Base-by-base conservation (phyloP, 1,140 invertebrate species). In the Drosophila orosa region DNA sequence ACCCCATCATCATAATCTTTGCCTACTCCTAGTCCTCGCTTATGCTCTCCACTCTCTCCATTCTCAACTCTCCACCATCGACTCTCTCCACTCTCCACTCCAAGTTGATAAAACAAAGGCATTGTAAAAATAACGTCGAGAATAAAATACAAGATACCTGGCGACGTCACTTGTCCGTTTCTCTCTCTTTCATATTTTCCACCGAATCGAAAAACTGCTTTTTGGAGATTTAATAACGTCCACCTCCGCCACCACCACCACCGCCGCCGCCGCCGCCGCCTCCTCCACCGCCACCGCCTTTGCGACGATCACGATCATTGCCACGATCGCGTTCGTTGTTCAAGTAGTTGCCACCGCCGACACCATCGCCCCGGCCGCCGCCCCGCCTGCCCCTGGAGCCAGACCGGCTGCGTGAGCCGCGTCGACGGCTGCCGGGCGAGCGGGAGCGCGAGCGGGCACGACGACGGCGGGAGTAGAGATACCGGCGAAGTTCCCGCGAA, bases 401-500 rank as follows among this genome's bases (percentile, higher is more conserved):
- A 5, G 93, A 94, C 42, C 93, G 92, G 56, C 93, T 93, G 44
- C 85, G 84, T 7, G 90, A 82, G 6, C 83, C 82, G 27, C 82
- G 79, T 47, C 83, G 61, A 2, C 87, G 86, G 19, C 52, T 55
- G 9, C 60, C 60, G 12, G 90, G 92, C 12, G 83, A 93, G 71
- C 92, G 87, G 13, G 92, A 92, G 7, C 92, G 84, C 10, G 92
- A 92, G 10, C 92, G 84, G 44, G 92, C 90, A 22, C 92, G 91
- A n/a, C 92, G 72, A 6, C 92, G 74, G 6, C 95, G 93, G 5
- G 94, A 94, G 89, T 95, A 76, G 81, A 91, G 56, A 74, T 96
- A 98, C 91, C 97, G 94, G 62, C 98, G 94, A 27, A 99, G 92
- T 90, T 98, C 98, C 76, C 98, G 93, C 0, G 98, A 99, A 85